phyloP scores from a whole-genome alignment of 2,888 invertebrate genomes.

The Drosophila kambysellisi region DNA sequence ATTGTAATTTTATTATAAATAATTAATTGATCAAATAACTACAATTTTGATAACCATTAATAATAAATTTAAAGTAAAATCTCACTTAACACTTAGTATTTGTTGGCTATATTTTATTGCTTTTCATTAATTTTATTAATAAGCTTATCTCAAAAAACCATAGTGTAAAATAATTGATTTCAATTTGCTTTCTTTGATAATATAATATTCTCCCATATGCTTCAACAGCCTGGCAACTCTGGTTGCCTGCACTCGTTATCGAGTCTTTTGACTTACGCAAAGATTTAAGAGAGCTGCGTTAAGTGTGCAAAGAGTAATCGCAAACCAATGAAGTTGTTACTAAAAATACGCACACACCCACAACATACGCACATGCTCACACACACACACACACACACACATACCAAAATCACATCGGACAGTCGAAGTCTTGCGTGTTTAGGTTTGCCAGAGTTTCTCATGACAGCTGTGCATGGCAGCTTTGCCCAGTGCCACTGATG shows the following conservation, averaged over 20 bases:
- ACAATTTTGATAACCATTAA: too few relatives aligned
- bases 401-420: not conserved
- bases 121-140: not conserved
- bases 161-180: not conserved
- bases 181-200: not conserved
- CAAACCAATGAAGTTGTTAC: conserved; percentile 34
- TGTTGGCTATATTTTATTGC: too few relatives aligned
- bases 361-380: not conserved
- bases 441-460: conserved; percentile 16
- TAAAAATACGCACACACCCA: conserved; percentile 10
- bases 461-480: conserved; percentile 41
- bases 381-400: not conserved
- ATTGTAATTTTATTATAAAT: too few relatives aligned
- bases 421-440: conserved; percentile 25
- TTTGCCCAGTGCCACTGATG: conserved; percentile 26
- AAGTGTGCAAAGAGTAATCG: conserved; percentile 32
- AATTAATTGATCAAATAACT: too few relatives aligned
- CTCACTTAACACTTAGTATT: too few relatives aligned
- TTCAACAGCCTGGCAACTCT: conserved; percentile 39
- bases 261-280: not conserved
- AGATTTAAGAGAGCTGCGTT: conserved; percentile 42
- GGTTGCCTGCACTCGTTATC: conserved; percentile 2
- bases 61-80: not conserved
- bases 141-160: not conserved
- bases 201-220: not conserved